These are phyloP conservation scores for Microplitis deprimator DNA, from an alignment of 2,888 invertebrate species.

Conservation along the genomic window DNA sequence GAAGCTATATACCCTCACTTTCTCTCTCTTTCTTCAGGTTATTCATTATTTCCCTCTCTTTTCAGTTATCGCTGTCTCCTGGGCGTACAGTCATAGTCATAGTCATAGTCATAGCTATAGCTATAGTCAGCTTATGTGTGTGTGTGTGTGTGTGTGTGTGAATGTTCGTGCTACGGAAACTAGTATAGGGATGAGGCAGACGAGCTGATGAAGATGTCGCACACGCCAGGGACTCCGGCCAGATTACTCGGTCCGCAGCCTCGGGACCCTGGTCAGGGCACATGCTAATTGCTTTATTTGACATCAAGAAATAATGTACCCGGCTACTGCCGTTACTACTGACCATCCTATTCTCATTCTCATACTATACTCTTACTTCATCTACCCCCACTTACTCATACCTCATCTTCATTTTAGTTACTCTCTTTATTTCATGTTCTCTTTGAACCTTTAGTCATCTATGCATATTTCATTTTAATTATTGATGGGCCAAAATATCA, in stretches of 20 bases:
- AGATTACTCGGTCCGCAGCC: slow-evolving; percentile 68
- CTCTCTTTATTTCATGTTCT: background rate
- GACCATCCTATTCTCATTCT: slow-evolving; percentile 32
- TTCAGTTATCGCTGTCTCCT: slow-evolving; percentile 53
- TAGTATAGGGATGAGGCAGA: slow-evolving; percentile 41
- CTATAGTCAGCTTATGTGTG: background rate
- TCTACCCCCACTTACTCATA: slow-evolving; percentile 22
- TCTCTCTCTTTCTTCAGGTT: slow-evolving; percentile 46
- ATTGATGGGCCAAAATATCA: too few relatives aligned
- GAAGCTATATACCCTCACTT: slow-evolving; percentile 53
- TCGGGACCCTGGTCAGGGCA: slow-evolving; percentile 67
- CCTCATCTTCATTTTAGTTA: background rate
- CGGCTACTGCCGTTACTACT: slow-evolving; percentile 31
- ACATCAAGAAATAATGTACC: slow-evolving; percentile 71
- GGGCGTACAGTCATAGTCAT: slow-evolving; percentile 43
- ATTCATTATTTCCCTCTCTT: slow-evolving; percentile 42
- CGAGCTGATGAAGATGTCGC: slow-evolving; percentile 71
- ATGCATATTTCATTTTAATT: background rate
- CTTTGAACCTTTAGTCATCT: background rate
- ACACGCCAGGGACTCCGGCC: slow-evolving; percentile 68
- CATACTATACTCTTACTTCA: slow-evolving; percentile 34
- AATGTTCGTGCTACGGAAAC: background rate
- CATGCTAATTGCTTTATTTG: slow-evolving; percentile 72
- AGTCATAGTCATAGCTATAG: background rate
- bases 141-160: background rate